These are phyloP conservation scores for Deroptyus accipitrinus DNA, from an alignment of 2,113 vertebrate genomes.

Conservation along the genomic window DNA sequence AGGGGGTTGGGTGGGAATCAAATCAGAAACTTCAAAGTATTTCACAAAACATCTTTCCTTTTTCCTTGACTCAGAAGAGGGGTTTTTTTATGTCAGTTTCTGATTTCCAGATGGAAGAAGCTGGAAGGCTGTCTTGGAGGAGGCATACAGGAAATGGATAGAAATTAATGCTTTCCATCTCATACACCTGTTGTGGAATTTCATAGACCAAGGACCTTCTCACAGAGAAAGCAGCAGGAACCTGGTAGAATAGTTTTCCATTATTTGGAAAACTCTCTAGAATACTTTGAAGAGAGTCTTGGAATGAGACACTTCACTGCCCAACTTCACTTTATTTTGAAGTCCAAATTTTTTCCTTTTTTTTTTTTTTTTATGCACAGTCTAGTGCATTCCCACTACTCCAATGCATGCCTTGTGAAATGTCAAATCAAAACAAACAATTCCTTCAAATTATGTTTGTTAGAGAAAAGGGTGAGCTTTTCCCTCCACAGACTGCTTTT, in stretches of 20 bases:
- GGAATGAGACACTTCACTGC: background rate
- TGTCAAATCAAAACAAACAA: background rate
- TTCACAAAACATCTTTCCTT: rapidly evolving
- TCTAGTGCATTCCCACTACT: background rate
- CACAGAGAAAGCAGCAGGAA: background rate
- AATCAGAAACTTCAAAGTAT: background rate
- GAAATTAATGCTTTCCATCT: background rate
- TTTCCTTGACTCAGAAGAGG: background rate
- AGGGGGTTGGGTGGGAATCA: background rate
- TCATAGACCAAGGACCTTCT: background rate
- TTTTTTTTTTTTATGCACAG: background rate
- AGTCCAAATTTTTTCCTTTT: rapidly evolving
- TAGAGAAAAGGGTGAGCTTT: background rate
- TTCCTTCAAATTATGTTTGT: background rate
- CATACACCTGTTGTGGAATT: background rate
- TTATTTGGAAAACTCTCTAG: background rate
- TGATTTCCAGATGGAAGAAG: background rate
- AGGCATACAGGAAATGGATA: background rate
- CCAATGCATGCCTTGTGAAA: background rate
- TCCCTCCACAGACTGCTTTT: rapidly evolving
- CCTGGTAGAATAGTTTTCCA: background rate
- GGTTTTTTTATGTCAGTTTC: background rate
- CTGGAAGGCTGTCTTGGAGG: background rate
- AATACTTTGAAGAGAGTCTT: background rate
- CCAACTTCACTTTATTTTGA: background rate